Evolutionary conservation across 2,888 invertebrate species (phyloP).

Genomic region (Drosophila imparisetae): DNA sequence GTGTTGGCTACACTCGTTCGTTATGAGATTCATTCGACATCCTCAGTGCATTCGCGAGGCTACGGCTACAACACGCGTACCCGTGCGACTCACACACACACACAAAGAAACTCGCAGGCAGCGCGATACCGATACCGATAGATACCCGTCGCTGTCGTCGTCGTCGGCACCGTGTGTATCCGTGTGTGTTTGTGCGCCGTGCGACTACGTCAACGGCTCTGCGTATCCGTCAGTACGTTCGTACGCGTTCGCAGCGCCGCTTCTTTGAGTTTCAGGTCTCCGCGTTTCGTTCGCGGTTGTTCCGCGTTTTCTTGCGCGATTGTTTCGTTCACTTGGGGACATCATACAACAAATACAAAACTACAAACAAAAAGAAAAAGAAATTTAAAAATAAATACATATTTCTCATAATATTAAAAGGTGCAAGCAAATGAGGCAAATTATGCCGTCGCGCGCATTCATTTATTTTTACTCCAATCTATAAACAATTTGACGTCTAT

Average conservation of each 20-base stretch:
- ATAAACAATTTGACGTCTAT: constrained; percentile 75
- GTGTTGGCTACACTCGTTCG: constrained; percentile 28
- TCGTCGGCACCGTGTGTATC: constrained; percentile 17
- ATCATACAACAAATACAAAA: constrained; percentile 22
- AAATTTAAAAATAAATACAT: constrained; percentile 29
- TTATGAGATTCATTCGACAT: constrained; percentile 62
- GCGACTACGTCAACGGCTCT: constrained; percentile 75
- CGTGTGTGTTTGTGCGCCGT: constrained; percentile 55
- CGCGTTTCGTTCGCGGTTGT: constrained; percentile 57
- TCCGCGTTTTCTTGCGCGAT: constrained; percentile 64
- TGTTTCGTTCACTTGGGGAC: constrained; percentile 38
- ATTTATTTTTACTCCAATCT: constrained; percentile 78
- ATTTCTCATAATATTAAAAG: constrained; percentile 31
- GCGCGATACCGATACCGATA: constrained; percentile 63
- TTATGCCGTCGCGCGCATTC: constrained; percentile 64
- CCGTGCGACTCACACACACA: constrained; percentile 4
- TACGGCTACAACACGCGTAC: constrained; percentile 31
- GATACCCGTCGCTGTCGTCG: constrained; percentile 33
- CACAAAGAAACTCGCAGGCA: constrained; percentile 10
- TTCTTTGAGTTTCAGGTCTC: constrained; percentile 65
- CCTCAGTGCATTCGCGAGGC: constrained; percentile 59
- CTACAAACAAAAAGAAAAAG: constrained; percentile 3
- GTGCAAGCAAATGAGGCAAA: constrained; percentile 41
- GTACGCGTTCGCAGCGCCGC: constrained; percentile 80
- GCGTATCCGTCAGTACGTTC: constrained; percentile 80